Base-by-base conservation (phyloP, 2,113 vertebrate genomes). In the Alexandromys fortis region DNA sequence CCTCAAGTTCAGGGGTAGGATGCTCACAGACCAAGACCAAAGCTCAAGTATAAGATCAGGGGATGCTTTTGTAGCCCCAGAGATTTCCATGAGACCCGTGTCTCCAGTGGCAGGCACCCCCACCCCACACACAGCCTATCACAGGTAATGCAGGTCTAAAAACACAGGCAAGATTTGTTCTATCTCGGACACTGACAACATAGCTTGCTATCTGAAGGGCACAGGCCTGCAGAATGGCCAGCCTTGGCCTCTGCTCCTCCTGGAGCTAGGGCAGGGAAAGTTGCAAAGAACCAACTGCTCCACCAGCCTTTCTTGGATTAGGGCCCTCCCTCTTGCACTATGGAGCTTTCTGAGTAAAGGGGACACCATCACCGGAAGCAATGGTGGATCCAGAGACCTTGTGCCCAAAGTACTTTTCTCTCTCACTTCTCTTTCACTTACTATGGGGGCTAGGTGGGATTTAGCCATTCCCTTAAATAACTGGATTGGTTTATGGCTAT, bases 391-490 rank as follows among this genome's bases (percentile, higher is more conserved):
- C 58, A 45, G 63, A 75, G 68, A 14, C 72, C 12, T 21, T 11
- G 35, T 49, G 24, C 7, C 76, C 22, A 22, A 45, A 45, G 13
- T 28, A 16, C 17, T 35, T 68, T 67, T 85, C 61, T 19, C 6
- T 78, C 1, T 38, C 38, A 58, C 16, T 55, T 76, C 61, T 68
- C 35, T 85, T 45, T 90, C 24, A 70, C 55, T 82, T 55, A 72
- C 7, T 6, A 0, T 19, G 61, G 63, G 45, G 7, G 28, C 49
- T 55, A 63, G 26, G 38, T 79, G n/a, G 3, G 26, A 26, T 70
- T 89, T 91, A 85, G 35, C 45, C 7, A 58, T 65, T 95, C 90
- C 49, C 49, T 67, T 58, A 82, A 68, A 91, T 83, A 95, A 91
- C 61, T 75, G 4, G 61, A 65, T 78, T 82, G 68, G 70, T 77